Conservation (phyloP, 2,888 invertebrate species). For the Encarsia formosa region DNA sequence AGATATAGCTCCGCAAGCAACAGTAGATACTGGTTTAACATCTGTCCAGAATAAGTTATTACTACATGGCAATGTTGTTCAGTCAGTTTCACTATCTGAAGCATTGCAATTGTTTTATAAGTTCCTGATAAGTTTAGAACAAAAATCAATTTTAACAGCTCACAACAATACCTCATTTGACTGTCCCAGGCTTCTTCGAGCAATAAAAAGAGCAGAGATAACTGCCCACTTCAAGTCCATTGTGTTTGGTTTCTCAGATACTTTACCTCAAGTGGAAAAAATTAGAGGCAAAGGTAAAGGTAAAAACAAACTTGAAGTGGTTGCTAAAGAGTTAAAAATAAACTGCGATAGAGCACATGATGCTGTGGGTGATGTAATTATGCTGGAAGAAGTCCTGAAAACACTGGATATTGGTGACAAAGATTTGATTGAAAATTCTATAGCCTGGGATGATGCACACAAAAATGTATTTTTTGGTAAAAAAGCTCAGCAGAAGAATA, state of each 20-base stretch:
- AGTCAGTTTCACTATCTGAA: slow-evolving; percentile 10
- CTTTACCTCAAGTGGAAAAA: slow-evolving; percentile 9
- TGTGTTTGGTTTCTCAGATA: slow-evolving; percentile 18
- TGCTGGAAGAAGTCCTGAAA: slow-evolving; percentile 6
- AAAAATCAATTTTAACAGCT: slow-evolving; percentile 16
- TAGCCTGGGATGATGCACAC: no score
- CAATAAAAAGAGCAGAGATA: slow-evolving; percentile 7
- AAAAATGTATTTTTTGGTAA: no score
- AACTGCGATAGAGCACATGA: slow-evolving; percentile 5
- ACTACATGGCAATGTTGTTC: slow-evolving; percentile 6
- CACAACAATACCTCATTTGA: slow-evolving; percentile 22
- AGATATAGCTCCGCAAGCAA: slow-evolving; percentile 2
- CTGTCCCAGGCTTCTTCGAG: slow-evolving; percentile 10
- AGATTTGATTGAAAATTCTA: no score
- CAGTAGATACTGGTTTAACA: background rate
- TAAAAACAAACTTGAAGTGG: slow-evolving; percentile 2
- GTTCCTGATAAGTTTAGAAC: slow-evolving; percentile 11
- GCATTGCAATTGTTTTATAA: slow-evolving; percentile 13
- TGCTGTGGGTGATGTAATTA: slow-evolving; percentile 10
- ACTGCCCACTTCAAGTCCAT: slow-evolving; percentile 5
- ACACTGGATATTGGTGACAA: no score
- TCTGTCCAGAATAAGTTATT: background rate
- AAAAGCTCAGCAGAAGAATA: no score
- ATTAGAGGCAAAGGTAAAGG: slow-evolving; percentile 5
- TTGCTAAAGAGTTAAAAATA: background rate